Evolutionary conservation across 2,113 vertebrate species (phyloP).

Genomic region (Trogon melanurus): DNA sequence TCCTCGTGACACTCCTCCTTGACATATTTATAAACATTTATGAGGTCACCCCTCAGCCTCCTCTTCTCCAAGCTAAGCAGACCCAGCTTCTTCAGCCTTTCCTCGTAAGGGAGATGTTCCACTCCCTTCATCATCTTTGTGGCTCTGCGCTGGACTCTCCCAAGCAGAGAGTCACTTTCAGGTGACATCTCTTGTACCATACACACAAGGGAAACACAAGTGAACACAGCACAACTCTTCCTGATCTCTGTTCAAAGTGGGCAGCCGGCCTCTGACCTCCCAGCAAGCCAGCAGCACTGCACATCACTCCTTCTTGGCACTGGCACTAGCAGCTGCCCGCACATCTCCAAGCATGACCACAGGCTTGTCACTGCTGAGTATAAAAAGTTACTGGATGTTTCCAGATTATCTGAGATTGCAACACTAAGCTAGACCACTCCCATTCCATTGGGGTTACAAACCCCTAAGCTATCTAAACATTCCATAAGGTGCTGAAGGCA

Average conservation of each 20-base stretch:
- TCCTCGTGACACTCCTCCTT: too few relatives aligned
- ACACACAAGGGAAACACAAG: neutral
- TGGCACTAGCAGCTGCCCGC: neutral
- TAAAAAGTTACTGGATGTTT: neutral
- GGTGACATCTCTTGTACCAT: neutral
- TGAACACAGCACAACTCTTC: neutral
- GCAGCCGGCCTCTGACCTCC: neutral
- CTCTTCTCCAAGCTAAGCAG: too few relatives aligned
- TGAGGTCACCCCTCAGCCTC: too few relatives aligned
- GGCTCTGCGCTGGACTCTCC: too few relatives aligned
- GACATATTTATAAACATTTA: too few relatives aligned
- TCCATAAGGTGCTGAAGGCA: neutral
- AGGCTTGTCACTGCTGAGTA: neutral
- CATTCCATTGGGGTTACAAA: neutral
- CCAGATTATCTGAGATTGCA: neutral
- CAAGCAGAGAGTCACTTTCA: neutral
- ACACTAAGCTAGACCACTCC: neutral
- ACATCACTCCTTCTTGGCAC: neutral
- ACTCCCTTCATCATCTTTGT: too few relatives aligned
- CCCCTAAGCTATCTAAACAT: neutral
- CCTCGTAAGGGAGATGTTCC: too few relatives aligned
- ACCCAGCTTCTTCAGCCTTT: too few relatives aligned
- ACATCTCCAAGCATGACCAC: neutral
- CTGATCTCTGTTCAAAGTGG: neutral
- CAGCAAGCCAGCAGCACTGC: neutral